Base-by-base conservation (phyloP, 2,888 invertebrate species). In the Sinodicranocentrus sp. region DNA sequence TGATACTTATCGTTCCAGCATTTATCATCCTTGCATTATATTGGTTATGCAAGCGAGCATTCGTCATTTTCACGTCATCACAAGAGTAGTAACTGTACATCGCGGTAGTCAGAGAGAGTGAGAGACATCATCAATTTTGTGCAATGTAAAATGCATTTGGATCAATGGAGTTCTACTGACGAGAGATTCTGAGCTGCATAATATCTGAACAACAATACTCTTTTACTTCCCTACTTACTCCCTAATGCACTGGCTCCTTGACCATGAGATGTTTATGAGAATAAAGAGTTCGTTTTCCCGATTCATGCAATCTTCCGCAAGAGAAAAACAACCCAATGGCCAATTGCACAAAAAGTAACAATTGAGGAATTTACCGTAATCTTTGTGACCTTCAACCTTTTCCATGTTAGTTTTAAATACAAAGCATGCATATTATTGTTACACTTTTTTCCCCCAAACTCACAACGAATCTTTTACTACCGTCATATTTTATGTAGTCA, bases 261-360 rank as follows among this genome's bases (percentile, higher is more conserved):
- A 72, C 57, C 71, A 71, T 57, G 71, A 54, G 25, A 71, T 3
- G 23, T 59, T 72, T 28, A 10, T 61, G 21, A 61, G 71, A 57
- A 44, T 44, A 68, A 71, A 72, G 72, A 59, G 72, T 72, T 72
- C 43, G 5, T 25, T 48, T 57, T 25, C 26, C 28, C 52, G 26
- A 48, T 68, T 71, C 71, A 71, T 71, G 71, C 71, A 71, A 71
- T 71, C 71, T 59, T 72, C 72, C 72, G 72, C 72, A 72, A 59
- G 17, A 25, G 59, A 72, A 71, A 59, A 72, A 72, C 57, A 72
- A 5, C 17, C 71, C 19, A 57, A 71, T 71, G 33, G 33, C 28
- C 48, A 54, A 71, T 68, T 57, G 33, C 54, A 39, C 57, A 71
- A 71, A 70, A 33, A 33, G 54, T 54, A 72, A 72, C 72, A 72